Conservation (phyloP, 2,113 vertebrate species). For the Hyperoodon ampullatus region DNA sequence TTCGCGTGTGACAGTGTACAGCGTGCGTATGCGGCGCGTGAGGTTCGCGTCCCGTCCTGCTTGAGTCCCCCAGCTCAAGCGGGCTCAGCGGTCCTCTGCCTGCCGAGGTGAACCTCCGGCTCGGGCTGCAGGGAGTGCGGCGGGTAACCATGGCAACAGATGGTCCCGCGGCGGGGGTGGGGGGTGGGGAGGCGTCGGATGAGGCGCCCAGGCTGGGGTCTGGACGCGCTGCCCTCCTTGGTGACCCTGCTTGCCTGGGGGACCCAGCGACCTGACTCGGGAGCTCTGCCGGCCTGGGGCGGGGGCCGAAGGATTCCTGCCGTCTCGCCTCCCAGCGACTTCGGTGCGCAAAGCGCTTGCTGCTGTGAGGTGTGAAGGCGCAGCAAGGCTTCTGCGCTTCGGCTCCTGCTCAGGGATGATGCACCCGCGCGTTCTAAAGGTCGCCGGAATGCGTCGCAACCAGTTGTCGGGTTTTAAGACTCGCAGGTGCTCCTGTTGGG, state of each 20-base stretch:
- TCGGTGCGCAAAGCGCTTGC: rapidly evolving
- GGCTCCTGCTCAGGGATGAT: rapidly evolving
- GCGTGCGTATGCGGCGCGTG: background rate
- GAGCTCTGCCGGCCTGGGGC: background rate
- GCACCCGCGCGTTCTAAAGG: too few relatives aligned
- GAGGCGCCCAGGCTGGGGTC: background rate
- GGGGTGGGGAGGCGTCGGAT: background rate
- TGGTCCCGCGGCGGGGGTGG: conserved; percentile 73
- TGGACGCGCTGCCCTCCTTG: background rate
- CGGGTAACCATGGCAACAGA: conserved; percentile 85
- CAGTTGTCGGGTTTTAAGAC: background rate
- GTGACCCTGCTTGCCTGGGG: background rate
- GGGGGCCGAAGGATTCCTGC: background rate
- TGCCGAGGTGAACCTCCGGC: background rate
- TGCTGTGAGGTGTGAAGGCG: background rate
- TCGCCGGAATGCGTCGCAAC: background rate
- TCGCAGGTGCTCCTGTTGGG: background rate
- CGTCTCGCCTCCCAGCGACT: background rate
- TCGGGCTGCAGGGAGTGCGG: background rate
- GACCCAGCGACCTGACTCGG: background rate
- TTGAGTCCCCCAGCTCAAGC: background rate
- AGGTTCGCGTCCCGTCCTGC: rapidly evolving
- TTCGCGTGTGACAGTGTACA: background rate
- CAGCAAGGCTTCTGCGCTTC: too few relatives aligned
- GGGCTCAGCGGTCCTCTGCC: background rate